A percentile compares a stretch with the other conserved stretches of the same genome.
Evolutionary conservation across 2,113 vertebrate genomes (phyloP).

Genomic region (Nycticryphes semicollaris): DNA sequence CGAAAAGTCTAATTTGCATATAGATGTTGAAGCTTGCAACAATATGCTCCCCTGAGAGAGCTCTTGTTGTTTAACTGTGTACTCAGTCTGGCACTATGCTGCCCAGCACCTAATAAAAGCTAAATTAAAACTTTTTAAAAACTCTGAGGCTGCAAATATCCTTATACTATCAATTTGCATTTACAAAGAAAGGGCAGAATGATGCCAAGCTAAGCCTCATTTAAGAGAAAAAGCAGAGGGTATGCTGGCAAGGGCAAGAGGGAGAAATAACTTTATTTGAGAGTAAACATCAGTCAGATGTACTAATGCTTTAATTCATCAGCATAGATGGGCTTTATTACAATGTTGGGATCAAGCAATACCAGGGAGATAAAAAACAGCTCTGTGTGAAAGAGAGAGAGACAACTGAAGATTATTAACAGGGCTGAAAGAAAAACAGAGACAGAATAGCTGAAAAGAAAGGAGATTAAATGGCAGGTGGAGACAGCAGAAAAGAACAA

Average conservation of each 20-base stretch:
- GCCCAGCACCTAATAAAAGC: conserved; percentile 75
- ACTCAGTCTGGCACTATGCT: conserved; percentile 66
- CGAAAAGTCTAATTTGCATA: conserved; percentile 76
- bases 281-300: conserved; percentile 36
- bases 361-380: conserved; percentile 36
- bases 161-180: conserved; percentile 69
- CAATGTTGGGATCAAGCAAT: neutral
- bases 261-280: conserved; percentile 20
- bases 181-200: conserved; percentile 31
- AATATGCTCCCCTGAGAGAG: conserved; percentile 72
- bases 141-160: conserved; percentile 52
- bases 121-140: conserved; percentile 75
- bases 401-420: neutral
- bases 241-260: neutral
- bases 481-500: conserved; percentile 6
- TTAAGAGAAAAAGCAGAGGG: conserved; percentile 20
- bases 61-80: conserved; percentile 73
- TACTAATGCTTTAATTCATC: conserved; percentile 50
- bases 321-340: conserved; percentile 25
- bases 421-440: neutral
- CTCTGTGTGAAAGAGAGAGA: neutral
- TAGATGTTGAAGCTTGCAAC: conserved; percentile 74
- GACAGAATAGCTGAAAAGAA: neutral
- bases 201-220: conserved; percentile 2
- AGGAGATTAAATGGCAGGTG: neutral